Base-by-base conservation (phyloP, 2,113 vertebrate genomes). In the Albula glossodonta region DNA sequence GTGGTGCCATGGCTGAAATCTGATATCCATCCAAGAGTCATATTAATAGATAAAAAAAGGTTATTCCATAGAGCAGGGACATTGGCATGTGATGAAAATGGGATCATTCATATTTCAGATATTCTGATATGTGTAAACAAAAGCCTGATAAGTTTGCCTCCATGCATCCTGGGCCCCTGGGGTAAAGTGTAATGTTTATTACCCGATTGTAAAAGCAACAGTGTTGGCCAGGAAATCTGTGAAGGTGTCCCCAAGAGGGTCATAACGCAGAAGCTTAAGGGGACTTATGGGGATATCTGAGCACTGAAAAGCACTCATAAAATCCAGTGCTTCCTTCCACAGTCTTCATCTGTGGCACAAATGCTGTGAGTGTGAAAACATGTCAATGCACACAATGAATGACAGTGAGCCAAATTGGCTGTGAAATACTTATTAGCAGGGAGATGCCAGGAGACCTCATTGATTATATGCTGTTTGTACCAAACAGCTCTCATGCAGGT, bases 21-120 rank as follows among this genome's bases (percentile, higher is more conserved):
- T 7, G 4, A 74, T 31, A 74, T 74, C 22, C 31, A 74, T 22
- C 70, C 31, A 8, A 31, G 31, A 74, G 22, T 74, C 70, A 74
- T 31, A 74, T 74, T 74, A 74, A 74, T 74, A 74, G 70, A 31
- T 74, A 74, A 74, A 74, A 74, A 41, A 31, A 31, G 63, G 70
- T 25, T 74, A 31, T 74, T 74, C 70, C 70, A n/a, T 31, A 74
- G n/a, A 74, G 70, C 70, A 74, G 25, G 7, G 70, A 9, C 31
- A n/a, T 25, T 74, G 70, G 22, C 19, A 8, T n/a, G 9, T 74
- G n/a, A 10, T 25, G 10, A 74, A 70, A 74, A 74, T 74, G 22
- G 70, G 70, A 74, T 74, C 70, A 31, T 74, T 74, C n/a, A 74
- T 74, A 74, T 74, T 74, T 74, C 70, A 74, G n/a, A 6, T 56